Base-by-base conservation (phyloP, 2,888 invertebrate species). In the Epistrophe eligans region DNA sequence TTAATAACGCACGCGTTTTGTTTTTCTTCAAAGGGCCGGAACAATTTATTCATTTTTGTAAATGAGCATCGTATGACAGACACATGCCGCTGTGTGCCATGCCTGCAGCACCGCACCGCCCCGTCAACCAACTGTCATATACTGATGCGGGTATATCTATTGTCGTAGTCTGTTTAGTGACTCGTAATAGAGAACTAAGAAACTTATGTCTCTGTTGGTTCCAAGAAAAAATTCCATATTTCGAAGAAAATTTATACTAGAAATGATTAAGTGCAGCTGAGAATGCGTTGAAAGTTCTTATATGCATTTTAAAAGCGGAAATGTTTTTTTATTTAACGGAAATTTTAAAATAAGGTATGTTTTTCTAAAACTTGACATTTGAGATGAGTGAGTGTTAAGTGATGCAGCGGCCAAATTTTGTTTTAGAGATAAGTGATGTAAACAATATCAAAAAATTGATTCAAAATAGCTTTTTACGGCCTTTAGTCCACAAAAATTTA, bases 1-100 rank as follows among this genome's bases (percentile, higher is more conserved):
- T 85, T 85, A 85, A 85, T 85, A 82, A 85, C 52, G 77, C 81
- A 81, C 81, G 77, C 84, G 77, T 80, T 84, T 62, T 76, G 28
- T 32, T 81, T 35, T 9, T 60, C 10, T 70, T 81, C 77, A 81
- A 85, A 85, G 74, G 74, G 71, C 74, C 77, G 64, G 57, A 66
- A 45, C 35, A 74, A 24, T 52, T 17, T 50, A 62, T 55, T 74
- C 32, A 28, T 32, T 32, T 55, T 70, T 55, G 32, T 64, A 76
- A 76, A 66, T 70, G 70, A 74, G 70, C 35, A 50, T 55, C 83
- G 35, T 76, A 76, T 80, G 84, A 79, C 74, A 67, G 71, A 71
- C 80, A 57, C 72, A 77, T 73, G 77, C 73, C 85, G 43, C 1
- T n/a, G 0, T 1, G 40, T n/a, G 13, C 9, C 15, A n/a, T 17